phyloP scores from a whole-genome alignment of 2,113 vertebrate genomes.

The Rattus rattus region DNA sequence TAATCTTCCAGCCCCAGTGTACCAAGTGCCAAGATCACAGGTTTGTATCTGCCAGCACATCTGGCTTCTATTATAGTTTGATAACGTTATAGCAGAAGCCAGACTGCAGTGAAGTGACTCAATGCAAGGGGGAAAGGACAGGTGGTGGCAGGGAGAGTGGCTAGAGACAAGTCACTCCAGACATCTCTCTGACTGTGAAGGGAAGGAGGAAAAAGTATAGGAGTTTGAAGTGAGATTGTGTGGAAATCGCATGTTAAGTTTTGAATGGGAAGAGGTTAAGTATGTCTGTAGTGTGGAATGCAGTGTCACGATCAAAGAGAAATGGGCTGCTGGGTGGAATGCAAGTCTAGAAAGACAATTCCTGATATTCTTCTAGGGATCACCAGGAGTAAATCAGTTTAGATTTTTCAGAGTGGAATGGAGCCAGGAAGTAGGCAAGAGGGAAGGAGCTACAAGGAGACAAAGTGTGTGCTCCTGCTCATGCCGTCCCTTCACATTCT shows the following conservation, averaged over 20 bases:
- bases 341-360: not conserved
- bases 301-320: conserved; percentile 4
- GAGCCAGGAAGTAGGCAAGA: not conserved
- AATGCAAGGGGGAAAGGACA: not conserved
- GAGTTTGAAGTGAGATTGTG: not conserved
- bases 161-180: not conserved
- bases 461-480: not conserved
- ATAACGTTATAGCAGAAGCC: not conserved
- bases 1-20: not conserved
- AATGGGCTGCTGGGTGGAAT: not conserved
- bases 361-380: not conserved
- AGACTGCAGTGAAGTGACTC: not conserved
- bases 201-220: not conserved
- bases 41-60: not conserved
- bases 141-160: not conserved
- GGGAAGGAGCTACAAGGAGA: not conserved
- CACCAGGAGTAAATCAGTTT: not conserved
- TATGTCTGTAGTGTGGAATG: not conserved
- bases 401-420: conserved; percentile 19
- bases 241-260: conserved; percentile 4
- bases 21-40: not conserved
- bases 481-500: not conserved
- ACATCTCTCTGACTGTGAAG: conserved; percentile 21
- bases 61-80: not conserved
- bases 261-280: not conserved